Conservation (phyloP, 2,888 invertebrate species). For the Phengaris alcon region DNA sequence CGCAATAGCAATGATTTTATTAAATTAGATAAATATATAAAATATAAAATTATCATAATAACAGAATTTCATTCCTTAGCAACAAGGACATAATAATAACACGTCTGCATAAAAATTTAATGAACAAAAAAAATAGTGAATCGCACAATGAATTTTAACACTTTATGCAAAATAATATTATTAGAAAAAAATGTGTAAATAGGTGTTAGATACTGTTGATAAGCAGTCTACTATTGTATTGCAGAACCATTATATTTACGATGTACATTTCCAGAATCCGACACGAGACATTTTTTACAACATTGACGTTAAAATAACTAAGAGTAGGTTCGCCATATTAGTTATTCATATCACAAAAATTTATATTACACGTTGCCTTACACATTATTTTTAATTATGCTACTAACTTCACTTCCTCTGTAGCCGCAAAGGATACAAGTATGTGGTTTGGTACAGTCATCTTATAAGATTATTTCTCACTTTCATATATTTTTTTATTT, state of each 20-base stretch:
- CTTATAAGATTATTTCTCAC: too few species aligned
- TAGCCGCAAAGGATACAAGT: too few species aligned
- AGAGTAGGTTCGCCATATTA: neutral
- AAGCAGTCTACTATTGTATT: neutral
- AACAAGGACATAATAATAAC: neutral
- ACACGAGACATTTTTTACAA: slow-evolving; percentile 8
- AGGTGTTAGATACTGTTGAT: neutral
- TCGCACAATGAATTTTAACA: neutral
- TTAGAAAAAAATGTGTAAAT: neutral
- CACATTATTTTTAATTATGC: neutral
- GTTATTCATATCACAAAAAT: neutral
- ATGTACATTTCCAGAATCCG: neutral
- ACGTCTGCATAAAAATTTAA: neutral
- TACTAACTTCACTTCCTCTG: neutral
- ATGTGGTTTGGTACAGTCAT: neutral
- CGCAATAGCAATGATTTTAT: neutral
- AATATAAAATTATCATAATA: neutral
- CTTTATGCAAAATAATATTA: too few species aligned
- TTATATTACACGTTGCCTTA: neutral
- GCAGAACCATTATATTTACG: neutral
- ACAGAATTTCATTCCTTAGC: neutral
- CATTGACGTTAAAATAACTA: neutral
- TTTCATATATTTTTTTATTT: too few species aligned
- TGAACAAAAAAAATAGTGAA: neutral
- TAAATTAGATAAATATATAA: too few species aligned